A percentile compares a stretch with the other conserved stretches of the same genome.
Conservation (phyloP, 2,797 vertebrate genomes). For the Sciurus vulgaris region DNA sequence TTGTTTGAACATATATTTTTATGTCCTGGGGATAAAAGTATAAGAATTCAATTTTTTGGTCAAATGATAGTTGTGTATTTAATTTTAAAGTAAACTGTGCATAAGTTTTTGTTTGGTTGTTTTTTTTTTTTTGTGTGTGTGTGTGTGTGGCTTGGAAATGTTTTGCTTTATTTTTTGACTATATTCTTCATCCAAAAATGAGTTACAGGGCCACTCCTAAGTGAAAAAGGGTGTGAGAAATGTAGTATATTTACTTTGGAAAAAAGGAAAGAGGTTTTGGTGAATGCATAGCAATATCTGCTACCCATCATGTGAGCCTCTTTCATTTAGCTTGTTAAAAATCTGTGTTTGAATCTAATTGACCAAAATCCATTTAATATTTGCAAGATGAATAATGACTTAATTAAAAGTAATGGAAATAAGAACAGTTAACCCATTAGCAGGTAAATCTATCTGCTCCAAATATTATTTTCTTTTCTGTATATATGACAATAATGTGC, state of each 20-base stretch:
- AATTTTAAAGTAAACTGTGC: neutral
- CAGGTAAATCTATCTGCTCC: neutral
- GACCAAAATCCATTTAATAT: neutral
- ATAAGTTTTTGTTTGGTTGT: no score
- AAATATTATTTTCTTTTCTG: neutral
- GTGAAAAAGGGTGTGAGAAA: neutral
- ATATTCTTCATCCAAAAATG: neutral
- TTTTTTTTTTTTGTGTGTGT: neutral
- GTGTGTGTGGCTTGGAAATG: neutral
- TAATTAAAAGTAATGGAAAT: neutral
- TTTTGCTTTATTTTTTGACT: neutral
- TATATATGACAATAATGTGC: neutral
- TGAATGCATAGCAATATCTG: neutral
- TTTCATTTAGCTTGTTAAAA: neutral
- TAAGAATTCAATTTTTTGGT: neutral
- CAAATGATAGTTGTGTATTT: neutral
- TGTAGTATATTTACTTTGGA: neutral
- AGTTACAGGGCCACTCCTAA: neutral
- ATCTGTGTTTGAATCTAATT: neutral
- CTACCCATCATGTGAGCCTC: neutral
- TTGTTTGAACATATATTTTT: neutral
- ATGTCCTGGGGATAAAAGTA: neutral
- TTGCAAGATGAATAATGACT: neutral
- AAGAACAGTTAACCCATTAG: neutral
- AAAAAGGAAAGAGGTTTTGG: neutral